phyloP scores from a whole-genome alignment of 2,113 vertebrate genomes.

The Bagarius yarrelli region DNA sequence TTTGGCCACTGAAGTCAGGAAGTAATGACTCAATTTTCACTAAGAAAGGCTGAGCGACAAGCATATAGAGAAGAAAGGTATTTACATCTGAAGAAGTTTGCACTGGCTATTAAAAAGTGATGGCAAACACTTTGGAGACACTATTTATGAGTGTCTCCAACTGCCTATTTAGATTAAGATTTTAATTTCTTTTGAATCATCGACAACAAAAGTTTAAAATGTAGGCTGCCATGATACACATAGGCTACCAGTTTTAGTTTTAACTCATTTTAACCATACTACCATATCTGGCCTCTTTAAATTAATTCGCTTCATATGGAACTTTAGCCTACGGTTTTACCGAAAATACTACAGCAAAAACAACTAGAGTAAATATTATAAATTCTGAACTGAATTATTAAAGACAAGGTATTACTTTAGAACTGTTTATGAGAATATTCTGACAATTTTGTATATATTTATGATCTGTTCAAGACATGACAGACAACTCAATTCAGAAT shows the following conservation, averaged over 20 bases:
- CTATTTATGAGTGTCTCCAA: constrained; percentile 24
- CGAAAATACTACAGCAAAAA: neutral
- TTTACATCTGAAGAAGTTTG: constrained; percentile 10
- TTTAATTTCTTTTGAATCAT: neutral
- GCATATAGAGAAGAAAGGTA: constrained; percentile 10
- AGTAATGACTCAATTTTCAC: constrained; percentile 73
- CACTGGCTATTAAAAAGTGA: constrained; percentile 13
- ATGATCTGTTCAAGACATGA: too few relatives aligned
- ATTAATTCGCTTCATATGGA: too few relatives aligned
- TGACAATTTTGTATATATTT: too few relatives aligned
- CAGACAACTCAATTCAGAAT: too few relatives aligned
- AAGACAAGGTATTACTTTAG: too few relatives aligned
- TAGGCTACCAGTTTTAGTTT: too few relatives aligned
- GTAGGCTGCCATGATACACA: neutral
- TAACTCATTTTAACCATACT: too few relatives aligned
- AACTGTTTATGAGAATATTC: too few relatives aligned
- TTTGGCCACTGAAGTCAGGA: constrained; percentile 68
- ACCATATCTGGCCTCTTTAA: too few relatives aligned
- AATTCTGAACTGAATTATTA: too few relatives aligned
- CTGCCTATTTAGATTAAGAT: constrained; percentile 1
- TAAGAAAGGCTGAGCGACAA: constrained; percentile 50
- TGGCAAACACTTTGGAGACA: constrained; percentile 17
- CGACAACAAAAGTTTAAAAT: constrained; percentile 13
- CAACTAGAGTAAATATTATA: too few relatives aligned
- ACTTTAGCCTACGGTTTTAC: neutral